Evolutionary conservation across 2,113 vertebrate genomes (phyloP).

Genomic region (Perca fluviatilis): DNA sequence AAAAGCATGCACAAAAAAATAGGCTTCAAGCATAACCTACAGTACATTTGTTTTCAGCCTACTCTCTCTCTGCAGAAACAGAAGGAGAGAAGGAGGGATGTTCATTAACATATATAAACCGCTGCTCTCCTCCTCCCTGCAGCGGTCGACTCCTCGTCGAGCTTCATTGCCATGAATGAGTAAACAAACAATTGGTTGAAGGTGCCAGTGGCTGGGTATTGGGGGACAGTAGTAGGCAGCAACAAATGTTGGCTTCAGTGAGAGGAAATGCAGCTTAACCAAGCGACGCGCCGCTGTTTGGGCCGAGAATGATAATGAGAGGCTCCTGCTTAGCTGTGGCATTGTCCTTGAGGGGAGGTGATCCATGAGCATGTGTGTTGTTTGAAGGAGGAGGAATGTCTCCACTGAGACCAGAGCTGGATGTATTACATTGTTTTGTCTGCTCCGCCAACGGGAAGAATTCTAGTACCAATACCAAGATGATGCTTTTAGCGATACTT

Average conservation of each 20-base stretch:
- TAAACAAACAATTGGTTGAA: conserved; percentile 68
- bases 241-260: conserved; percentile 72
- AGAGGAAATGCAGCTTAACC: conserved; percentile 74
- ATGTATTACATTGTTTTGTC: neutral
- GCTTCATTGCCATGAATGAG: conserved; percentile 51
- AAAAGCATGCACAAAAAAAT: neutral
- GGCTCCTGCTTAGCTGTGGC: conserved; percentile 50
- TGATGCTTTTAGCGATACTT: neutral
- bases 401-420: neutral
- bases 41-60: neutral
- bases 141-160: conserved; percentile 1
- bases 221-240: conserved; percentile 66
- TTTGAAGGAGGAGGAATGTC: neutral
- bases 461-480: neutral
- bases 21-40: neutral
- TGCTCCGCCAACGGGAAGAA: neutral
- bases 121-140: conserved; percentile 12
- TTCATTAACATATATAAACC: conserved; percentile 40
- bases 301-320: conserved; percentile 69
- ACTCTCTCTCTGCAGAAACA: conserved; percentile 24
- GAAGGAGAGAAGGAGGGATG: neutral
- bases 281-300: conserved; percentile 69
- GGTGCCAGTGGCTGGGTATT: conserved; percentile 47
- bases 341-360: conserved; percentile 43
- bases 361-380: neutral